Conservation (phyloP, 2,797 vertebrate species). For the Paratrypauchen microcephalus region DNA sequence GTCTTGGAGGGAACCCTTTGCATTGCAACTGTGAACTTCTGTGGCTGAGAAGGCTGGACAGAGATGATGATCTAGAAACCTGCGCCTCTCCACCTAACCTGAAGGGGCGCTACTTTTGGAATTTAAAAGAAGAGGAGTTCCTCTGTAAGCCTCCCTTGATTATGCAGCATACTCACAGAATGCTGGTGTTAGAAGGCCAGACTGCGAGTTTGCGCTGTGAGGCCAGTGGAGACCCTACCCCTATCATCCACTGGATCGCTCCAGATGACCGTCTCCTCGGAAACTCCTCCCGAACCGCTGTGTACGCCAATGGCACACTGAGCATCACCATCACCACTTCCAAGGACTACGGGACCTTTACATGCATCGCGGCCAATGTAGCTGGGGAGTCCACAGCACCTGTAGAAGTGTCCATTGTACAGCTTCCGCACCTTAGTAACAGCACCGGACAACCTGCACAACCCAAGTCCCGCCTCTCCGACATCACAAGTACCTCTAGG, state of each 20-base stretch:
- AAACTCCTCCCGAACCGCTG: conserved; percentile 85
- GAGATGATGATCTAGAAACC: conserved; percentile 91
- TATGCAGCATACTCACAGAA: conserved; percentile 89
- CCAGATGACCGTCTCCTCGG: conserved; percentile 86
- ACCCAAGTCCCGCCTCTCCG: conserved; percentile 89
- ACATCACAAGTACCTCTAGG: conserved; percentile 89
- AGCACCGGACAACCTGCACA: conserved; percentile 77
- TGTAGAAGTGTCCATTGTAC: conserved; percentile 88
- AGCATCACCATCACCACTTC: conserved; percentile 90
- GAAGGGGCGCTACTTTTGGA: conserved; percentile 95
- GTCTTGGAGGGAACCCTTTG: conserved; percentile 89
- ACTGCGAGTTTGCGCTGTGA: conserved; percentile 88
- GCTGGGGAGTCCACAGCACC: conserved; percentile 90
- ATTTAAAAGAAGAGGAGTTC: conserved; percentile 88
- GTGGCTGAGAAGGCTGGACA: conserved; percentile 88
- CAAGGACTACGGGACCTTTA: conserved; percentile 92
- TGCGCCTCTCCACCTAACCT: conserved; percentile 89
- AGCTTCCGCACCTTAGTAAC: conserved; percentile 91
- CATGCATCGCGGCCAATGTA: conserved; percentile 92
- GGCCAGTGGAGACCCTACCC: conserved; percentile 87
- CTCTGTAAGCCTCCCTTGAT: conserved; percentile 90
- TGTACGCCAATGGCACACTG: conserved; percentile 89
- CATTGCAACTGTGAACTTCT: conserved; percentile 95
- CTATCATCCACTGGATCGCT: conserved; percentile 92
- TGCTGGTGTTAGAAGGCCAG: conserved; percentile 90